A percentile compares a stretch with the other conserved stretches of the same genome.
These are phyloP conservation scores for Halichondria panicea DNA, from an alignment of 37 sponge, comb jelly and placozoan genomes.

Conservation along the genomic window DNA sequence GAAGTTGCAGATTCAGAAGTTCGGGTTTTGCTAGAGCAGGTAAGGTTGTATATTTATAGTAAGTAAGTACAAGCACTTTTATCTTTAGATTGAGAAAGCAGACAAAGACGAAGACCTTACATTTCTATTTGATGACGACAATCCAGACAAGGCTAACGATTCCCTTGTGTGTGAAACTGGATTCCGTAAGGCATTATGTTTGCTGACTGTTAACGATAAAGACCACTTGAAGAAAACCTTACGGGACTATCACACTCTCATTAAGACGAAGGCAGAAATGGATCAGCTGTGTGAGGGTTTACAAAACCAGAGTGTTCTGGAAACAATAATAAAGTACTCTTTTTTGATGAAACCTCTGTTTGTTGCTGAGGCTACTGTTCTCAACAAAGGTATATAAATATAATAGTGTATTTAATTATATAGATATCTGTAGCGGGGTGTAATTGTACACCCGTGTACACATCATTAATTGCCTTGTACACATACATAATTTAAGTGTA, in stretches of 20 bases:
- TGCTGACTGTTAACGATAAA: not conserved
- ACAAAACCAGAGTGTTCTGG: not conserved
- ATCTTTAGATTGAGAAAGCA: not conserved
- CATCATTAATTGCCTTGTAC: too few relatives aligned
- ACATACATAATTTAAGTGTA: too few relatives aligned
- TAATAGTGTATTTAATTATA: too few relatives aligned
- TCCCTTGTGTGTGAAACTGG: conserved; percentile 1
- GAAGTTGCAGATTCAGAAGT: too few relatives aligned
- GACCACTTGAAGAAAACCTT: not conserved
- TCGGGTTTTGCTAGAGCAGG: too few relatives aligned
- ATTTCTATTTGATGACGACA: not conserved
- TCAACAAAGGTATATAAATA: conserved; percentile 23
- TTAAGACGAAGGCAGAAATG: conserved; percentile 24
- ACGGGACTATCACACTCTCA: not conserved
- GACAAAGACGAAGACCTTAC: not conserved
- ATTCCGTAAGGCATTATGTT: conserved; percentile 6
- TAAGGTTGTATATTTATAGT: not conserved
- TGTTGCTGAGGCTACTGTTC: too few relatives aligned
- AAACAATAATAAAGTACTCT: not conserved
- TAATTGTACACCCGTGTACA: too few relatives aligned
- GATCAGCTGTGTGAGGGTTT: conserved; percentile 22
- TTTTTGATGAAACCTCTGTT: not conserved
- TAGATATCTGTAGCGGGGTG: too few relatives aligned
- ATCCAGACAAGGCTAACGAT: not conserved
- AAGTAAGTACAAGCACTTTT: not conserved